These are phyloP conservation scores for Halcyon malimbica DNA, from an alignment of 2,113 vertebrate species.

Conservation along the genomic window DNA sequence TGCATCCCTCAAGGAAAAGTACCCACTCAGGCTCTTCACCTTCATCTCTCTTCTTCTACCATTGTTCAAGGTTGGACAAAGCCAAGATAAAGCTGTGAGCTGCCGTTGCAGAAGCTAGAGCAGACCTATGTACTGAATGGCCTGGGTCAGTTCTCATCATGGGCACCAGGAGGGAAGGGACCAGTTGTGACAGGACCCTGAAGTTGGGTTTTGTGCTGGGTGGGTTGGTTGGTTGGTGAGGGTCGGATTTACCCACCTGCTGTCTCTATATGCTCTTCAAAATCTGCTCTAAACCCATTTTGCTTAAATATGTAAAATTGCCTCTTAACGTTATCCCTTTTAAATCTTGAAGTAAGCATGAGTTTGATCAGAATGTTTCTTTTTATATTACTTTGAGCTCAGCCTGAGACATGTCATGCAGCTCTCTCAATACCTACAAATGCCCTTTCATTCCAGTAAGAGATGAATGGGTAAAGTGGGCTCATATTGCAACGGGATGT, in stretches of 20 bases:
- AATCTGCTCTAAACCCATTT: background rate
- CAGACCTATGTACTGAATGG: background rate
- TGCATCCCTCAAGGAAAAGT: background rate
- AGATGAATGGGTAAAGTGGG: background rate
- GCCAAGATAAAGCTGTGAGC: background rate
- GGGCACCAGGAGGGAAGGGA: background rate
- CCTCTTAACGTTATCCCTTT: background rate
- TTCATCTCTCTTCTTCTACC: background rate
- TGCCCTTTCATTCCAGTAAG: slow-evolving; percentile 30
- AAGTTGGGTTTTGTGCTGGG: background rate
- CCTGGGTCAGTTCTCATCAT: background rate
- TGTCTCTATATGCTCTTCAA: background rate
- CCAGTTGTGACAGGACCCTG: background rate
- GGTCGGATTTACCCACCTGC: background rate
- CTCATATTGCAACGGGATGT: background rate
- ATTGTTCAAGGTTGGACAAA: background rate
- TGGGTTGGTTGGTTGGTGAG: background rate
- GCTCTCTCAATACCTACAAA: slow-evolving; percentile 10
- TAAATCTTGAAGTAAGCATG: background rate
- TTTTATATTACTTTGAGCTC: background rate
- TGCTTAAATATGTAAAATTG: background rate
- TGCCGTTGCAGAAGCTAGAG: background rate
- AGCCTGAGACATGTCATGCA: background rate
- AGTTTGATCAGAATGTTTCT: background rate
- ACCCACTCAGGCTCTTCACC: background rate